Percentiles rank a stretch among this genome's conserved stretches.
phyloP scores from a whole-genome alignment of 1,140 invertebrate genomes.

The Trachymyrmex cornetzi region DNA sequence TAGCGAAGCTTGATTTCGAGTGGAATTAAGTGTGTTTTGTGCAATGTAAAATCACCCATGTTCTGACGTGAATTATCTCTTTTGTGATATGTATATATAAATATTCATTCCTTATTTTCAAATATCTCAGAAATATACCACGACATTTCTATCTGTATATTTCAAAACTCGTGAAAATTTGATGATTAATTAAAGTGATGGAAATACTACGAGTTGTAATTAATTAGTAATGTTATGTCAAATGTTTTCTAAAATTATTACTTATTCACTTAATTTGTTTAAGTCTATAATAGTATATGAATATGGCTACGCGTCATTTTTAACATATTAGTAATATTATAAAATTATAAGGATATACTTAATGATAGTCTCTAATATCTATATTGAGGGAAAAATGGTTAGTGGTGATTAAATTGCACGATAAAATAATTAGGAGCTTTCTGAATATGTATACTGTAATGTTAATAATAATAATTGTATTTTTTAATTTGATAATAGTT shows the following conservation, averaged over 20 bases:
- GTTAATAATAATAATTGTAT: no score
- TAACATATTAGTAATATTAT: neutral
- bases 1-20: conserved; percentile 48
- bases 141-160: neutral
- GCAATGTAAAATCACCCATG: conserved; percentile 6
- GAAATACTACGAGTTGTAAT: neutral
- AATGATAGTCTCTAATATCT: no score
- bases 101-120: neutral
- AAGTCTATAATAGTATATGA: neutral
- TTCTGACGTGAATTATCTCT: neutral
- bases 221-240: neutral
- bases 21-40: conserved; percentile 8
- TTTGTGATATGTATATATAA: neutral
- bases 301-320: neutral
- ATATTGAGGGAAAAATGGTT: no score
- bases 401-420: no score
- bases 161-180: neutral
- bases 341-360: neutral
- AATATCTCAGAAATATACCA: neutral
- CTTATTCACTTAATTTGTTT: neutral
- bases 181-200: neutral
- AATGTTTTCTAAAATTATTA: neutral
- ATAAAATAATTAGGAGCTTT: no score
- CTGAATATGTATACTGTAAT: no score
- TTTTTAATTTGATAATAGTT: no score